Percentiles rank a stretch among this genome's conserved stretches.
These are phyloP conservation scores for Cyphomyrmex costatus DNA, from an alignment of 1,140 invertebrate species.

Conservation along the genomic window DNA sequence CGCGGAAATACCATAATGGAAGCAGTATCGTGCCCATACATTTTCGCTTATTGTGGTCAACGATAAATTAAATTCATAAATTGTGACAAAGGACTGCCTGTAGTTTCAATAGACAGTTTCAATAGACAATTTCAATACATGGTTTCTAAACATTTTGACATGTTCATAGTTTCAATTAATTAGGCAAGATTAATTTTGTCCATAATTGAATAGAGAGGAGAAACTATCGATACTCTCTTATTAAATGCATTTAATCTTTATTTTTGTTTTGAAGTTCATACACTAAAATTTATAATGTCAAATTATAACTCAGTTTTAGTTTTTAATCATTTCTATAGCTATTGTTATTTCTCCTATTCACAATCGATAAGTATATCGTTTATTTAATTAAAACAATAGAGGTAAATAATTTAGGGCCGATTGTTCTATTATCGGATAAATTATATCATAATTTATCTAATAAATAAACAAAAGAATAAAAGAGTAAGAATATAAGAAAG, in stretches of 20 bases:
- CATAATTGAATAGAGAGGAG: neutral
- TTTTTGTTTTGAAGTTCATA: neutral
- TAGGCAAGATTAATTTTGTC: neutral
- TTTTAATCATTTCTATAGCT: too few relatives aligned
- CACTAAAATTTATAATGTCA: too few relatives aligned
- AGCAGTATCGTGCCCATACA: neutral
- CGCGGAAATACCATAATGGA: slow-evolving; percentile 20
- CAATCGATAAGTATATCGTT: too few relatives aligned
- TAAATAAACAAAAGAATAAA: too few relatives aligned
- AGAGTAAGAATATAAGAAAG: too few relatives aligned
- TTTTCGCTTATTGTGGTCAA: slow-evolving; percentile 20
- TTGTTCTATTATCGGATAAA: too few relatives aligned
- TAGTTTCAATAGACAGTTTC: neutral
- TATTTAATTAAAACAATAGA: too few relatives aligned
- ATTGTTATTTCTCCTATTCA: too few relatives aligned
- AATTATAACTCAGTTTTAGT: too few relatives aligned
- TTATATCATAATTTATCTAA: too few relatives aligned
- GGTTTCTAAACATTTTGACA: neutral
- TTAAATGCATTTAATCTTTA: neutral
- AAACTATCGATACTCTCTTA: neutral
- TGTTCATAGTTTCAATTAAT: neutral
- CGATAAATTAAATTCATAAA: slow-evolving; percentile 40
- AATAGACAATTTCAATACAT: neutral
- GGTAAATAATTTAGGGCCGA: too few relatives aligned
- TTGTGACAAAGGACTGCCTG: neutral